These are phyloP conservation scores for Battus philenor DNA, from an alignment of 1,140 invertebrate genomes.

Conservation along the genomic window DNA sequence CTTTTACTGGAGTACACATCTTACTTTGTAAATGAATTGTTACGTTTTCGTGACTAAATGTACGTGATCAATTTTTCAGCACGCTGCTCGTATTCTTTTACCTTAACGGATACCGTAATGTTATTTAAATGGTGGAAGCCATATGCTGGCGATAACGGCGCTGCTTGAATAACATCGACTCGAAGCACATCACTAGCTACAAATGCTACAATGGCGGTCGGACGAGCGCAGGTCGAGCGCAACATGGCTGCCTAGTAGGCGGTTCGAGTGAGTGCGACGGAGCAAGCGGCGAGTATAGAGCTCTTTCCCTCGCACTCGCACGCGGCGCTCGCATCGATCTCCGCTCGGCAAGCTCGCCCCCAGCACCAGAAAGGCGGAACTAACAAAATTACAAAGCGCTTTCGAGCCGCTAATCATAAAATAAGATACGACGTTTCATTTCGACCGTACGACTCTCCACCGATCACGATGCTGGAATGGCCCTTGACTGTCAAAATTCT, in stretches of 20 bases:
- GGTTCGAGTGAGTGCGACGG: slow-evolving; percentile 63
- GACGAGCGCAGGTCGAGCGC: slow-evolving; percentile 72
- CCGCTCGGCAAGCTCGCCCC: slow-evolving; percentile 68
- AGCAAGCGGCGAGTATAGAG: slow-evolving; percentile 33
- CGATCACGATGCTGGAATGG: slow-evolving; percentile 71
- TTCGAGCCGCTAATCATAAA: slow-evolving; percentile 76
- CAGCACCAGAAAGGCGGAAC: slow-evolving; percentile 75
- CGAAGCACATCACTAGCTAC: slow-evolving; percentile 63
- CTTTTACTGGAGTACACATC: too few species aligned
- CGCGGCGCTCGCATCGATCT: slow-evolving; percentile 71
- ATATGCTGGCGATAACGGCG: slow-evolving; percentile 22
- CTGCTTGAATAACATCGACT: slow-evolving; percentile 41
- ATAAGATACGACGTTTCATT: slow-evolving; percentile 76
- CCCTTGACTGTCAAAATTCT: slow-evolving; percentile 74
- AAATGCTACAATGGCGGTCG: slow-evolving; percentile 73
- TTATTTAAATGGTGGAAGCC: background rate
- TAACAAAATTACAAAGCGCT: slow-evolving; percentile 76
- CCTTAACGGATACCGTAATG: background rate
- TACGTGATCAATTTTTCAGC: too few species aligned
- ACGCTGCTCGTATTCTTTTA: background rate
- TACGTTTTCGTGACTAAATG: background rate
- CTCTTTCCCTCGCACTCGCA: slow-evolving; percentile 58
- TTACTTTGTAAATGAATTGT: background rate
- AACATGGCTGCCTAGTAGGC: slow-evolving; percentile 75
- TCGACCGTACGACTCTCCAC: slow-evolving; percentile 71